Percentiles rank a stretch among this genome's conserved stretches.
Conservation (phyloP, 2,888 invertebrate species). For the Agriopis aurantiaria region DNA sequence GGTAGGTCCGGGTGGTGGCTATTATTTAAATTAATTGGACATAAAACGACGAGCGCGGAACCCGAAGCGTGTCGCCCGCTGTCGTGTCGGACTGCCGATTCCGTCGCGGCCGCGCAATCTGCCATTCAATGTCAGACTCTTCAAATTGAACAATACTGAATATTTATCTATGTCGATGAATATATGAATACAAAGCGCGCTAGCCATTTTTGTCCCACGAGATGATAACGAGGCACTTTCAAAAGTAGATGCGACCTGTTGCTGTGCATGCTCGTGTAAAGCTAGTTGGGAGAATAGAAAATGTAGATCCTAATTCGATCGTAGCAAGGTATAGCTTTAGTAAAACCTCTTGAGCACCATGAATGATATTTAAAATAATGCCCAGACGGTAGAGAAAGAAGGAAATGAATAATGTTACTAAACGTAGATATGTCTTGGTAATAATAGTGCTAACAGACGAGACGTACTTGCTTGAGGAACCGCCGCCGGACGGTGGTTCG, state of each 20-base stretch:
- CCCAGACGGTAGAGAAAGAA: constrained; percentile 8
- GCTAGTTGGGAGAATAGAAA: not conserved
- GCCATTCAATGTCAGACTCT: constrained; percentile 55
- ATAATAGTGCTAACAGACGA: not conserved
- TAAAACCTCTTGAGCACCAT: not conserved
- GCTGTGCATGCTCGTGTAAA: constrained; percentile 4
- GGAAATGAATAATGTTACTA: constrained; percentile 33
- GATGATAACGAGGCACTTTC: constrained; percentile 20
- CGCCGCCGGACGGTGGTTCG: too few relatives aligned
- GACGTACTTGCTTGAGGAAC: too few relatives aligned
- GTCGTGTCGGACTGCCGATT: constrained; percentile 57
- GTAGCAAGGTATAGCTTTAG: not conserved
- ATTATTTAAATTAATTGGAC: constrained; percentile 85
- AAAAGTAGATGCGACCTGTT: constrained; percentile 9
- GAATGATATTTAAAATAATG: constrained; percentile 9
- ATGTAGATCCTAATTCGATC: not conserved
- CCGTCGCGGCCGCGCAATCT: constrained; percentile 54
- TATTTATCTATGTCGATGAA: constrained; percentile 43
- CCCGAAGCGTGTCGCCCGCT: constrained; percentile 72
- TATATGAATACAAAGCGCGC: constrained; percentile 23
- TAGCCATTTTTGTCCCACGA: constrained; percentile 27
- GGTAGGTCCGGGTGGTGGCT: constrained; percentile 78
- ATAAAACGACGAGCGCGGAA: constrained; percentile 75
- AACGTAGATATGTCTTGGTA: constrained; percentile 39
- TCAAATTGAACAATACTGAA: constrained; percentile 47